phyloP scores from a whole-genome alignment of 2,113 vertebrate genomes.

The Galbula dea region DNA sequence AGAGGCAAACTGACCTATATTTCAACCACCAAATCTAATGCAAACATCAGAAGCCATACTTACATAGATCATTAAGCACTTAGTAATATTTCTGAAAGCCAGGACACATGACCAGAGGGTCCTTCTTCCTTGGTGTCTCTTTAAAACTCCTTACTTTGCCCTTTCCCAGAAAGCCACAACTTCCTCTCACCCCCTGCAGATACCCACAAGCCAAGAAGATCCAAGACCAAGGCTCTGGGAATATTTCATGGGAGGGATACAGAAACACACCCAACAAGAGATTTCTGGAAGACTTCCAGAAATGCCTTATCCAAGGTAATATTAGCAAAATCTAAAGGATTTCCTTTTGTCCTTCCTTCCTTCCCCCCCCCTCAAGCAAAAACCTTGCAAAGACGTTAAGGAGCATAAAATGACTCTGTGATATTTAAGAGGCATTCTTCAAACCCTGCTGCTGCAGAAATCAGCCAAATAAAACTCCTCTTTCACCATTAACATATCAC shows the following conservation, averaged over 20 bases:
- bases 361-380: neutral
- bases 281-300: neutral
- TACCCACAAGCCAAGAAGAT: neutral
- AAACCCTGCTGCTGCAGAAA: neutral
- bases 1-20: neutral
- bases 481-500: neutral
- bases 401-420: fast-evolving
- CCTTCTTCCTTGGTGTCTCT: neutral
- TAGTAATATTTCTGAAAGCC: neutral
- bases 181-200: neutral
- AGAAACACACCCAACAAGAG: neutral
- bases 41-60: neutral
- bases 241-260: neutral
- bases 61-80: neutral
- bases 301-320: neutral
- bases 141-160: neutral
- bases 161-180: neutral
- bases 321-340: neutral
- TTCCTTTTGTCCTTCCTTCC: slow-evolving; percentile 4
- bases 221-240: fast-evolving
- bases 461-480: neutral
- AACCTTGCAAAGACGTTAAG: neutral
- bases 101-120: neutral
- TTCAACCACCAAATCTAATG: neutral
- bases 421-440: neutral